phyloP scores from a whole-genome alignment of 2,113 vertebrate genomes.

The Chauna torquata region DNA sequence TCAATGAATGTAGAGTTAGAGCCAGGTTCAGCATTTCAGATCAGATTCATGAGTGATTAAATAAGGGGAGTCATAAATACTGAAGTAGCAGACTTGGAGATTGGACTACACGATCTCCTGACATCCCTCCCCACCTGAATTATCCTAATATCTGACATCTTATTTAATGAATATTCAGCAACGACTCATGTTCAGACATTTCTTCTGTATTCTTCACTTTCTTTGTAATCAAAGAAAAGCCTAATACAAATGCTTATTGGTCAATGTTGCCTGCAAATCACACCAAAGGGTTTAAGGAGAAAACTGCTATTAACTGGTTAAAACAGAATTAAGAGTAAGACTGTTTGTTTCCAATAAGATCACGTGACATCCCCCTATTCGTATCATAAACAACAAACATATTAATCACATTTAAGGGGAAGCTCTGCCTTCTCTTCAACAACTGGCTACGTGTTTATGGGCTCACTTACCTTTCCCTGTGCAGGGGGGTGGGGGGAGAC shows the following conservation, averaged over 20 bases:
- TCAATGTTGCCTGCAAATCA: not conserved
- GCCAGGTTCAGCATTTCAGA: not conserved
- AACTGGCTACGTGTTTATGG: not conserved
- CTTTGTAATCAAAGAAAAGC: not conserved
- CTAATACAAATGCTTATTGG: not conserved
- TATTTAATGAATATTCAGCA: not conserved
- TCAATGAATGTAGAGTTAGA: not conserved
- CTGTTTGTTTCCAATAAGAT: not conserved
- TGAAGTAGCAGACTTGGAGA: not conserved
- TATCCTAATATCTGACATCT: not conserved
- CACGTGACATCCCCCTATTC: not conserved
- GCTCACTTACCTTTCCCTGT: not conserved
- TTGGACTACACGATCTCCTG: not conserved
- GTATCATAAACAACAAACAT: not conserved
- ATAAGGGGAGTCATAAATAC: not conserved
- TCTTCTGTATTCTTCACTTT: not conserved
- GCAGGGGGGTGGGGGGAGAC: too few relatives aligned
- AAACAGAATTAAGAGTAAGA: not conserved
- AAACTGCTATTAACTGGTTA: not conserved
- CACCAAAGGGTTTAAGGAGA: not conserved
- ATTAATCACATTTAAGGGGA: not conserved
- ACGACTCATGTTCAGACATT: not conserved
- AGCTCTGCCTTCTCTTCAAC: not conserved
- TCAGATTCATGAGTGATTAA: not conserved
- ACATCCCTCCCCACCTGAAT: not conserved